A percentile compares a stretch with the other conserved stretches of the same genome.
phyloP scores from a whole-genome alignment of 2,888 invertebrate species.

The Tenthredo distinguenda region DNA sequence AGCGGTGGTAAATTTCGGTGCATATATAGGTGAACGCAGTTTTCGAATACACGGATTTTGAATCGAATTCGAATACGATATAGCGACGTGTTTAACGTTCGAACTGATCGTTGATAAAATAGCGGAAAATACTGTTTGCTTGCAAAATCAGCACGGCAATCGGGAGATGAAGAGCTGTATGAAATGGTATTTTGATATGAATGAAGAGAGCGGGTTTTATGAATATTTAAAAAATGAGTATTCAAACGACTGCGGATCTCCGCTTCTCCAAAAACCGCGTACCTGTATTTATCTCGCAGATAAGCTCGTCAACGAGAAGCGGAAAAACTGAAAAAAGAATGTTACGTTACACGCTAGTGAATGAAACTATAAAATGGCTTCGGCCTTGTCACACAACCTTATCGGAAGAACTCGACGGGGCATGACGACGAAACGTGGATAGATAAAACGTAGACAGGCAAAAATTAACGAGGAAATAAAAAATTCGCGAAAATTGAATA shows the following conservation, averaged over 20 bases:
- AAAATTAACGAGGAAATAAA: too few species aligned
- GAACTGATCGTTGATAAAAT: neutral
- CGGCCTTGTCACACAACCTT: neutral
- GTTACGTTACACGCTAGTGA: neutral
- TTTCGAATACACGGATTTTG: neutral
- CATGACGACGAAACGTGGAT: neutral
- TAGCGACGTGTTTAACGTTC: neutral
- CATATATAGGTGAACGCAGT: neutral
- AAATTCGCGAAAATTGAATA: too few species aligned
- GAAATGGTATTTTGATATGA: neutral
- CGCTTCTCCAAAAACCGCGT: too few species aligned
- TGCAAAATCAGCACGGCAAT: neutral
- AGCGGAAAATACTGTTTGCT: neutral
- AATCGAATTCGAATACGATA: neutral
- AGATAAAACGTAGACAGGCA: too few species aligned
- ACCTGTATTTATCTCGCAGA: neutral
- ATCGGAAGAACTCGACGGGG: neutral
- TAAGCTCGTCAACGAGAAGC: neutral
- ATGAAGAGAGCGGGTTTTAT: too few species aligned
- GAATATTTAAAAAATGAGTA: too few species aligned
- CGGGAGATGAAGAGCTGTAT: neutral
- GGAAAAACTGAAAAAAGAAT: neutral
- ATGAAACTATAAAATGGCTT: neutral
- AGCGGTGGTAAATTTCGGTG: neutral
- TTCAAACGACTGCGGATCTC: too few species aligned